Conservation (phyloP, 1,140 invertebrate genomes). For the Rhagoletis pomonella region DNA sequence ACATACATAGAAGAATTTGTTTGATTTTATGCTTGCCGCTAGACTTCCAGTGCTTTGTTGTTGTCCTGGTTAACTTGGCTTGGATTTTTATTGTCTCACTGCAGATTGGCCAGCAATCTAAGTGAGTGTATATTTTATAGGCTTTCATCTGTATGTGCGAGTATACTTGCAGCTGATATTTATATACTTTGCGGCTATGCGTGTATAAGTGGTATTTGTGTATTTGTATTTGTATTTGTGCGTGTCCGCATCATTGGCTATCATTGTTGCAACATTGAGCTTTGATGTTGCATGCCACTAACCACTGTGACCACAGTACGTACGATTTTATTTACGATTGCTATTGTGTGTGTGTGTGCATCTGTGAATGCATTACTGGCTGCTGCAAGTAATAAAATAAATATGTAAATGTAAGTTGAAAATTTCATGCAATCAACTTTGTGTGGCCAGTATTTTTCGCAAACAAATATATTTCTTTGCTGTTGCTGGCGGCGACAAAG, state of each 20-base stretch:
- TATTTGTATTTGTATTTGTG: constrained; percentile 15
- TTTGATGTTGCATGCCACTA: constrained; percentile 50
- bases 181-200: constrained; percentile 38
- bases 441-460: constrained; percentile 13
- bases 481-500: not conserved
- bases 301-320: constrained; percentile 45
- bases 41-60: not conserved
- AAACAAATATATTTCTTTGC: not conserved
- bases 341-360: not conserved
- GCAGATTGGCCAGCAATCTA: constrained; percentile 9
- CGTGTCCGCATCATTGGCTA: constrained; percentile 44
- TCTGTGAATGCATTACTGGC: not conserved
- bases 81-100: constrained; percentile 29
- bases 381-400: constrained; percentile 50
- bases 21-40: constrained; percentile 6
- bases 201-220: not conserved
- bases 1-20: not conserved
- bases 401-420: constrained; percentile 38
- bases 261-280: constrained; percentile 51
- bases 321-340: constrained; percentile 40
- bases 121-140: not conserved
- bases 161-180: not conserved
- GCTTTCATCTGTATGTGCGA: not conserved
- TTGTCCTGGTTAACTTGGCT: not conserved
- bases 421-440: constrained; percentile 51